phyloP scores from a whole-genome alignment of 2,797 vertebrate genomes.

The Petrocephalus sullivani region DNA sequence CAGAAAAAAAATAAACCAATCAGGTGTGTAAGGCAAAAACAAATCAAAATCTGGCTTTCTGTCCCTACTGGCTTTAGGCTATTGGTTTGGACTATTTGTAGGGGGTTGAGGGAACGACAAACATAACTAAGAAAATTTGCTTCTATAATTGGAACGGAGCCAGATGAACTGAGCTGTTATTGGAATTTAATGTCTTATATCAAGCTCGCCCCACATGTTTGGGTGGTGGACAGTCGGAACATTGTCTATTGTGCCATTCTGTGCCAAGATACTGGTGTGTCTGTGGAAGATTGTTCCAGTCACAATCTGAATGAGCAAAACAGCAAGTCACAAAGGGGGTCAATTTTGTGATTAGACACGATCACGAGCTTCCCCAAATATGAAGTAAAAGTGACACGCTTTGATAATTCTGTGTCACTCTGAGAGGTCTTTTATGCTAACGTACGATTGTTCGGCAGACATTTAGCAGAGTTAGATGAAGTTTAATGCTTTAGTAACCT shows the following conservation, averaged over 20 bases:
- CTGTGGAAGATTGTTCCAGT: neutral
- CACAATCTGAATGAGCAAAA: neutral
- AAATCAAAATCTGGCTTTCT: neutral
- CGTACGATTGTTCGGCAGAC: neutral
- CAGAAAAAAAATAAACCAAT: neutral
- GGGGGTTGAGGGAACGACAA: neutral
- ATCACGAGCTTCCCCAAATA: neutral
- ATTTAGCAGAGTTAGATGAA: constrained; percentile 7
- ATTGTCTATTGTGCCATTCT: neutral
- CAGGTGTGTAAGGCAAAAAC: neutral
- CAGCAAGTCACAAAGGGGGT: neutral
- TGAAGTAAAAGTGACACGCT: neutral
- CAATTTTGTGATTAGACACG: neutral
- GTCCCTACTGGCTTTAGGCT: neutral
- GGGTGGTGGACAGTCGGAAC: neutral
- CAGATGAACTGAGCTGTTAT: neutral
- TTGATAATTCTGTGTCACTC: neutral
- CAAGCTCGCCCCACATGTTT: neutral
- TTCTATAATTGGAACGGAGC: neutral
- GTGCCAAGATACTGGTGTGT: neutral
- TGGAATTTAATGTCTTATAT: neutral
- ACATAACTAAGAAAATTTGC: neutral
- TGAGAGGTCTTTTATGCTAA: neutral
- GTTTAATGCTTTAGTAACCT: constrained; percentile 12
- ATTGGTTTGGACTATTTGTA: neutral